A percentile compares a stretch with the other conserved stretches of the same genome.
phyloP scores from a whole-genome alignment of 2,888 invertebrate species.

The Autographa pulchrina region DNA sequence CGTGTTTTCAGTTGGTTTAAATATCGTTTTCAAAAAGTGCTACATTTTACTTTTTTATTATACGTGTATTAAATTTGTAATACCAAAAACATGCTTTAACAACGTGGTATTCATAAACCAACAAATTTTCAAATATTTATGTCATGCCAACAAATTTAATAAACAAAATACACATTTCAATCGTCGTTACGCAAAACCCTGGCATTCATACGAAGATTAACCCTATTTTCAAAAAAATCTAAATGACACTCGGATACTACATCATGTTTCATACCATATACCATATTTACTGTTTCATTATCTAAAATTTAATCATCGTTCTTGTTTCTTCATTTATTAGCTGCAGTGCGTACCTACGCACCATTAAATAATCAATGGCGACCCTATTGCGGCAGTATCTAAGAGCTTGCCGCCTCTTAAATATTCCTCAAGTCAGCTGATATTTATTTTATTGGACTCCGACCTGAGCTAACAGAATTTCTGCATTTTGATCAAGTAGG shows the following conservation, averaged over 20 bases:
- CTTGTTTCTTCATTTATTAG: neutral
- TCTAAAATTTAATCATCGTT: neutral
- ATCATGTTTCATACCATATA: neutral
- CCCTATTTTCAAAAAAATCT: too few species aligned
- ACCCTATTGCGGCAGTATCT: constrained; percentile 2
- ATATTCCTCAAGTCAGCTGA: constrained; percentile 4
- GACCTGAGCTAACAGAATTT: neutral
- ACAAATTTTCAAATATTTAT: too few species aligned
- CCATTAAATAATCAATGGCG: constrained; percentile 6
- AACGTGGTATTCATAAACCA: too few species aligned
- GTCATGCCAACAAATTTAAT: too few species aligned
- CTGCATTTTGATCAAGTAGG: neutral
- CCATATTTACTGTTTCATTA: neutral
- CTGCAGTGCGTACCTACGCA: neutral
- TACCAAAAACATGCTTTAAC: too few species aligned
- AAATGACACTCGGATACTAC: too few species aligned
- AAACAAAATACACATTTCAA: too few species aligned
- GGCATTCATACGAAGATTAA: too few species aligned
- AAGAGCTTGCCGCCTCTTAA: constrained; percentile 1
- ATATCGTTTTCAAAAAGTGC: neutral
- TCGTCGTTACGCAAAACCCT: too few species aligned
- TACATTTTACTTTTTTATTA: too few species aligned
- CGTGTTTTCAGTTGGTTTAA: neutral
- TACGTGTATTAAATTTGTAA: too few species aligned
- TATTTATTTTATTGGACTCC: constrained; percentile 4